Base-by-base conservation (phyloP, 2,888 invertebrate genomes). In the Lepidocyrtoides sp. region DNA sequence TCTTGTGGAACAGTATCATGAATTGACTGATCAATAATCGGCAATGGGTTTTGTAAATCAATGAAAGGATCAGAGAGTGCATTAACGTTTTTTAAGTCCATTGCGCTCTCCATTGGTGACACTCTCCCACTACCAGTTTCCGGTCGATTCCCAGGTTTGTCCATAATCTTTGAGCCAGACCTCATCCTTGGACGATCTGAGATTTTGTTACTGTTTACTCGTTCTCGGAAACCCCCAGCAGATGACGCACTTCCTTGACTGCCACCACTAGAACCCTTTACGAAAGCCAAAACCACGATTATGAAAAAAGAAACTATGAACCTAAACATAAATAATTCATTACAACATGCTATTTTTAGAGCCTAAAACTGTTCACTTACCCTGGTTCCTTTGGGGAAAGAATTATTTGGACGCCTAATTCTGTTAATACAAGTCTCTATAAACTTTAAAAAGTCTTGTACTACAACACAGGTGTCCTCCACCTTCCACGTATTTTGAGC, bases 341-440 rank as follows among this genome's bases (percentile, higher is more conserved):
- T n/a, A n/a, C n/a, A 36, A 36, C 36, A 36, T 36, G n/a, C n/a
- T n/a, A n/a, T n/a, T n/a, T n/a, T n/a, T n/a, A n/a, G n/a, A n/a
- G n/a, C n/a, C n/a, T n/a, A n/a, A n/a, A n/a, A n/a, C n/a, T n/a
- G n/a, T n/a, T n/a, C n/a, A n/a, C 66, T 96, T 96, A 98, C 98
- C 97, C 97, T 96, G 63, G 96, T 96, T 95, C 97, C 98, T 94
- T 97, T 97, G 93, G 95, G 94, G 23, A 96, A 96, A 10, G 93
- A 91, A 57, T 92, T 93, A 93, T 96, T 96, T 3, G 97, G 97
- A 93, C 98, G 96, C 95, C 98, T 97, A 95, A 99, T 97, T 96
- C 98, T 98, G 96, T 99, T 99, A 93, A 99, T 96, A 95, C 97
- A 97, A 0, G 97, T 96, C 95, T 98, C 99, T 94, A 97, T 97